Evolutionary conservation across 2,797 vertebrate genomes (phyloP).

Genomic region (Eulemur rubriventer): DNA sequence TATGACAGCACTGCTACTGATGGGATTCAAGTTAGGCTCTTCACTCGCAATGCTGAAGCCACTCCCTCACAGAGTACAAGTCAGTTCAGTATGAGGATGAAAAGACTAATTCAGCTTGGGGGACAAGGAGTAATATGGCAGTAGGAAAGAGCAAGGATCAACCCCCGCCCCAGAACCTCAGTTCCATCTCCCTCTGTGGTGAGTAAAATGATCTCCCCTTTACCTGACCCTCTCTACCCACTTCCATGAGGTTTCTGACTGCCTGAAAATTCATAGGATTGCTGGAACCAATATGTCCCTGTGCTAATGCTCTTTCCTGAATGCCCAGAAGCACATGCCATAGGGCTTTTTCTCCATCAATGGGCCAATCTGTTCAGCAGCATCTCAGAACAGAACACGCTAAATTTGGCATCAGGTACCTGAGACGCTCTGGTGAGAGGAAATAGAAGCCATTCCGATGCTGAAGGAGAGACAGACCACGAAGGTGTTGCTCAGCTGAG

Average conservation of each 20-base stretch:
- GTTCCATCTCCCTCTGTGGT: not conserved
- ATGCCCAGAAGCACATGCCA: conserved; percentile 52
- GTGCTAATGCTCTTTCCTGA: not conserved
- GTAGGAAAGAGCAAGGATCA: not conserved
- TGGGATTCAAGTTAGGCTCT: not conserved
- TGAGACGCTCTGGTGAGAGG: conserved; percentile 36
- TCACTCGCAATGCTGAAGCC: not conserved
- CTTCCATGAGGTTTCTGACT: not conserved
- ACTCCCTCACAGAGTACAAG: not conserved
- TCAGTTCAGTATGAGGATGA: conserved; percentile 16
- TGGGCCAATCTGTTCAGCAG: conserved; percentile 60
- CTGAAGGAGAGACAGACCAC: not conserved
- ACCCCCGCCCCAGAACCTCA: not conserved
- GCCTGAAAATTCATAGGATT: conserved; percentile 2
- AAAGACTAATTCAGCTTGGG: not conserved
- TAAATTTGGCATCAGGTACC: conserved; percentile 73
- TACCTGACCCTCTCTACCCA: not conserved
- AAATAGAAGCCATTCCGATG: conserved; percentile 25
- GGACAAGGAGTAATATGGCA: not conserved
- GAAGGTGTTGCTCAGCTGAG: not conserved
- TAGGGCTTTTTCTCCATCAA: conserved; percentile 40
- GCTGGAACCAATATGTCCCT: not conserved
- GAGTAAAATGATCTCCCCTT: not conserved
- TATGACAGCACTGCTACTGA: not conserved
- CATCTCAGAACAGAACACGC: conserved; percentile 59